Percentiles rank a stretch among this genome's conserved stretches.
phyloP scores from a whole-genome alignment of 1,140 invertebrate species.

The Drosophila subobscura region DNA sequence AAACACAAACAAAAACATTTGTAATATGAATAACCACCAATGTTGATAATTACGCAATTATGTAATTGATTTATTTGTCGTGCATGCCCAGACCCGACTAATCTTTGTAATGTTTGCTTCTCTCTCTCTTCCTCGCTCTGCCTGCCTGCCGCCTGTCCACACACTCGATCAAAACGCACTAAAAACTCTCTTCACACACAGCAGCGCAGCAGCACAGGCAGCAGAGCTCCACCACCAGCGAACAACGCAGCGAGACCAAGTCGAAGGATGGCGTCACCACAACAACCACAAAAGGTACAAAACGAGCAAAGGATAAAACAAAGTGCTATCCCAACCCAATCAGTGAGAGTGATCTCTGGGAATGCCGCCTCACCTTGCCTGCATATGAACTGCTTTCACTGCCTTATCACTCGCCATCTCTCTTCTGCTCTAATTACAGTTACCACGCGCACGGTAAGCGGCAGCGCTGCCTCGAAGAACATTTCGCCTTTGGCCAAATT shows the following conservation, averaged over 20 bases:
- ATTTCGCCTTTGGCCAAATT: conserved; percentile 95
- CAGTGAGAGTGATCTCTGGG: neutral
- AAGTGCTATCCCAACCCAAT: too few relatives aligned
- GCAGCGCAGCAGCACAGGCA: conserved; percentile 73
- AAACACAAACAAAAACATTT: conserved; percentile 37
- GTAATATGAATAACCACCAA: conserved; percentile 14
- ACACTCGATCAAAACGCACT: conserved; percentile 3
- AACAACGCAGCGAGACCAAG: conserved; percentile 77
- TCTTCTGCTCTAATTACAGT: conserved; percentile 85
- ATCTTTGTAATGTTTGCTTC: conserved; percentile 70
- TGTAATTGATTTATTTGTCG: conserved; percentile 26
- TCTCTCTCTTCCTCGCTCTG: conserved; percentile 51
- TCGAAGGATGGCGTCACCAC: conserved; percentile 83
- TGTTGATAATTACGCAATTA: neutral
- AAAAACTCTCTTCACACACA: conserved; percentile 72
- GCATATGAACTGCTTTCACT: too few relatives aligned
- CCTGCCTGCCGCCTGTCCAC: conserved; percentile 4
- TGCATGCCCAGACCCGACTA: conserved; percentile 58
- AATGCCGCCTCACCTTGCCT: neutral
- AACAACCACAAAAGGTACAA: conserved; percentile 80
- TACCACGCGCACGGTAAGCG: conserved; percentile 86
- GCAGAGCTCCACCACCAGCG: conserved; percentile 76
- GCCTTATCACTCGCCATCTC: too few relatives aligned
- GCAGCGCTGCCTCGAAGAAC: conserved; percentile 86
- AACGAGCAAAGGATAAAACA: too few relatives aligned